phyloP scores from a whole-genome alignment of 2,888 invertebrate genomes.

The Eupsilia transversa region DNA sequence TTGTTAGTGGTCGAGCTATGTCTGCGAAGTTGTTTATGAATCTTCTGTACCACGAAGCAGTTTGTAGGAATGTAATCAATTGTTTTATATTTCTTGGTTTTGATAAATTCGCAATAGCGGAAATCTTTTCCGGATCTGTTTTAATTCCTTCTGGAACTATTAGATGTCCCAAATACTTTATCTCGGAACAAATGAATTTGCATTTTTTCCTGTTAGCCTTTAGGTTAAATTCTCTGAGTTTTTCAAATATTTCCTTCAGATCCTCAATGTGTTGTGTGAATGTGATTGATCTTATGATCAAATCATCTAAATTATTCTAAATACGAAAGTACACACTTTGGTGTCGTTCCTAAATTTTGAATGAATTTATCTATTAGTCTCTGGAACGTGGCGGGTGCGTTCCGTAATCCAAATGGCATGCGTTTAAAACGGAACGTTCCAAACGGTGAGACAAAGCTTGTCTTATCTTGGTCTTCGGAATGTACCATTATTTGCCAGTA shows the following conservation, averaged over 20 bases:
- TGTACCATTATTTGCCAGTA: neutral
- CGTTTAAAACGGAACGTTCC: neutral
- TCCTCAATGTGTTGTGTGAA: conserved; percentile 1
- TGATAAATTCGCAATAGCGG: no score
- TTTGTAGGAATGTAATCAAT: no score
- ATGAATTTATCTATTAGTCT: conserved; percentile 1
- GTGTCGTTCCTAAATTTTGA: neutral
- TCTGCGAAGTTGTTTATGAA: no score
- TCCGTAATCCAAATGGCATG: no score
- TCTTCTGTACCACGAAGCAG: no score
- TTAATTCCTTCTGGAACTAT: no score
- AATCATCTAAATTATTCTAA: conserved; percentile 2
- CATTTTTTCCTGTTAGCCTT: no score
- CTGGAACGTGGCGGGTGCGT: neutral
- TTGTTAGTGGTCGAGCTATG: no score
- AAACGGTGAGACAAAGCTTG: neutral
- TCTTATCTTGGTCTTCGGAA: neutral
- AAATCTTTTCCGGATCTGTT: no score
- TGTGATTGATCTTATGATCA: neutral
- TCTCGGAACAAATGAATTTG: no score
- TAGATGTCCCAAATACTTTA: no score
- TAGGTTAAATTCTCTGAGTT: neutral
- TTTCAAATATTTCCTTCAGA: conserved; percentile 1
- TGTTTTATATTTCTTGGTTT: no score
- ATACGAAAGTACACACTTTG: neutral